phyloP scores from a whole-genome alignment of 1,140 invertebrate genomes.

The Bombus sylvicola region DNA sequence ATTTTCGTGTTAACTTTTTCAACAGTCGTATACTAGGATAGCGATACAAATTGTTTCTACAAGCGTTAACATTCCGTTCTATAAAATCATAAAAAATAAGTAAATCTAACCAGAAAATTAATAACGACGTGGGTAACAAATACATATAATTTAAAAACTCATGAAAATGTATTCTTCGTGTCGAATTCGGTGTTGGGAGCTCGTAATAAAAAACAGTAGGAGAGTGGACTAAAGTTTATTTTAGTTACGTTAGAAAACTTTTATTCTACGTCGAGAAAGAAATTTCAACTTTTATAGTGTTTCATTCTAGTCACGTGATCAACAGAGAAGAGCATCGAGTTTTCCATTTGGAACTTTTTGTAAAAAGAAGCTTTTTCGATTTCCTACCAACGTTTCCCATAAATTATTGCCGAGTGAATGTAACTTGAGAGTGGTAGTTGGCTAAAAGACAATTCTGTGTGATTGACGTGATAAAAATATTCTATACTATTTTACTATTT shows the following conservation, averaged over 20 bases:
- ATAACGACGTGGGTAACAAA: background rate
- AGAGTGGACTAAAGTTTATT: background rate
- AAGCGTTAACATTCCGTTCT: background rate
- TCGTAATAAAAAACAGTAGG: background rate
- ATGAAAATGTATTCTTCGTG: background rate
- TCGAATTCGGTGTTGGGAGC: background rate
- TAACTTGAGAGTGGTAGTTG: background rate
- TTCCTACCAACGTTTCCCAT: background rate
- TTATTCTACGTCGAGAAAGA: background rate
- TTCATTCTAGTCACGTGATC: slow-evolving; percentile 3
- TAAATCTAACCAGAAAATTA: background rate
- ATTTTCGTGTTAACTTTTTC: background rate
- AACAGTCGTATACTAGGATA: background rate
- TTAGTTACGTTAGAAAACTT: background rate
- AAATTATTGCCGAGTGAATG: background rate
- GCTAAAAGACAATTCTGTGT: background rate
- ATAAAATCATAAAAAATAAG: background rate
- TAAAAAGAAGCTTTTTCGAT: background rate
- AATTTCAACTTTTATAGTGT: slow-evolving; percentile 2
- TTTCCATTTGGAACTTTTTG: background rate
- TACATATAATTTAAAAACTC: background rate
- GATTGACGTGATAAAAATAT: too few species aligned
- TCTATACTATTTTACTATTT: too few species aligned
- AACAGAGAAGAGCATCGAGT: background rate
- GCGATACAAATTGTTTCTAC: background rate